Conservation (phyloP, 2,888 invertebrate species). For the Andrena haemorrhoa region DNA sequence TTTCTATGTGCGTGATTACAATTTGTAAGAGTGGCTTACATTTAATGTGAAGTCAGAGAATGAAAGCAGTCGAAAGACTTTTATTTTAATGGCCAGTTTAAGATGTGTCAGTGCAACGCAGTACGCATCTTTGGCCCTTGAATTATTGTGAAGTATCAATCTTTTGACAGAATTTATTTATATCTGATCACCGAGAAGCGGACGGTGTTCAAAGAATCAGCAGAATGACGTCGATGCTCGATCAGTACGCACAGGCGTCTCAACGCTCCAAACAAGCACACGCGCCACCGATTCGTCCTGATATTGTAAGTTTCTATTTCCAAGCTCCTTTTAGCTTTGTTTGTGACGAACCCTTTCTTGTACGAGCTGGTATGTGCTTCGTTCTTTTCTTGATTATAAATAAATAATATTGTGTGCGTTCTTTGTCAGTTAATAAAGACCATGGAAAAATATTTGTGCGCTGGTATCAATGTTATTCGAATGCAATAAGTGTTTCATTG, state of each 20-base stretch:
- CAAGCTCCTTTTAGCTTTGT: background rate
- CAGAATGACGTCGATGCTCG: slow-evolving; percentile 92
- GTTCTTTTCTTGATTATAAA: background rate
- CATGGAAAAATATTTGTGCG: background rate
- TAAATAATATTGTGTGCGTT: background rate
- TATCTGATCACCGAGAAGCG: background rate
- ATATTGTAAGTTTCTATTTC: slow-evolving; percentile 84
- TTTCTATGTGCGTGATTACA: background rate
- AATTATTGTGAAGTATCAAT: background rate
- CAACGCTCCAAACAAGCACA: slow-evolving; percentile 85
- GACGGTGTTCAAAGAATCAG: slow-evolving; percentile 8
- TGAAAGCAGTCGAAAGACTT: background rate
- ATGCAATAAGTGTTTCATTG: background rate
- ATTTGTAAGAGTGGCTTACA: slow-evolving; percentile 4
- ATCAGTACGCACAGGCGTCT: slow-evolving; percentile 93
- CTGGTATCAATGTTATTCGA: slow-evolving; percentile 11
- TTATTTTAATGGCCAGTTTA: background rate
- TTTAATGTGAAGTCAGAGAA: background rate
- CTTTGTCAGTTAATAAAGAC: background rate
- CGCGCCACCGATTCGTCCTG: slow-evolving; percentile 83
- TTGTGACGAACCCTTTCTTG: background rate
- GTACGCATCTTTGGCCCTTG: background rate
- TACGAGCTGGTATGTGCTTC: too few relatives aligned
- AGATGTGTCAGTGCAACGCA: background rate
- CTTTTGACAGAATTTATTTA: background rate